Evolutionary conservation across 2,888 invertebrate species (phyloP).

Genomic region (Clunio marinus): DNA sequence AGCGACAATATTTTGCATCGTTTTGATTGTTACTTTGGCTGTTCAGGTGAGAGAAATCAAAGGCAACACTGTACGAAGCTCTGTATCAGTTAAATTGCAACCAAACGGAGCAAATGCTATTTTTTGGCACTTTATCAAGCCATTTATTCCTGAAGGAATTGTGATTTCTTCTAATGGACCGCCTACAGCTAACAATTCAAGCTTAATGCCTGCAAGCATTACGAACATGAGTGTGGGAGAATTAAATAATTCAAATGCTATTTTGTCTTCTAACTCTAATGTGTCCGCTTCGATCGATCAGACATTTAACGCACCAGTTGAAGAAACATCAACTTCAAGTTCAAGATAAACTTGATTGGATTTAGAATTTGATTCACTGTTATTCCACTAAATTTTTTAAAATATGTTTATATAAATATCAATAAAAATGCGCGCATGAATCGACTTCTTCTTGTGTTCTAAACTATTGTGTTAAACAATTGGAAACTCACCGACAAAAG

Average conservation of each 20-base stretch:
- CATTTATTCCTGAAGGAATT: not conserved
- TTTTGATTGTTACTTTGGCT: not conserved
- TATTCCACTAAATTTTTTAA: too few relatives aligned
- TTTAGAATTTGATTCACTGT: too few relatives aligned
- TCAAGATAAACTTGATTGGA: too few relatives aligned
- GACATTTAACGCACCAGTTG: not conserved
- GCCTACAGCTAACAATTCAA: too few relatives aligned
- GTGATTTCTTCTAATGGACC: not conserved
- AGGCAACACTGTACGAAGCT: not conserved
- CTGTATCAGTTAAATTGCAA: not conserved
- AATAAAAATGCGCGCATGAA: too few relatives aligned
- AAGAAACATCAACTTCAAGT: not conserved
- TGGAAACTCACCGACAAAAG: slow-evolving; percentile 67
- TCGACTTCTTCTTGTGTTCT: too few relatives aligned
- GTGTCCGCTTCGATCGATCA: not conserved
- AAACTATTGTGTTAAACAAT: too few relatives aligned
- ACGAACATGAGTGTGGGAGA: not conserved
- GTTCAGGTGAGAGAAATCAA: not conserved
- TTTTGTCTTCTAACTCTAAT: slow-evolving; percentile 7
- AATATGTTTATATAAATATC: too few relatives aligned
- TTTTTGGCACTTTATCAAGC: slow-evolving; percentile 25
- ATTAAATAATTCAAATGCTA: slow-evolving; percentile 28
- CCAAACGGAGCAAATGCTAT: not conserved
- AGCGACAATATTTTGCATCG: not conserved
- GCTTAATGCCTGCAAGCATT: not conserved